Conservation (phyloP, 2,797 vertebrate genomes). For the Chaenodraco wilsoni region DNA sequence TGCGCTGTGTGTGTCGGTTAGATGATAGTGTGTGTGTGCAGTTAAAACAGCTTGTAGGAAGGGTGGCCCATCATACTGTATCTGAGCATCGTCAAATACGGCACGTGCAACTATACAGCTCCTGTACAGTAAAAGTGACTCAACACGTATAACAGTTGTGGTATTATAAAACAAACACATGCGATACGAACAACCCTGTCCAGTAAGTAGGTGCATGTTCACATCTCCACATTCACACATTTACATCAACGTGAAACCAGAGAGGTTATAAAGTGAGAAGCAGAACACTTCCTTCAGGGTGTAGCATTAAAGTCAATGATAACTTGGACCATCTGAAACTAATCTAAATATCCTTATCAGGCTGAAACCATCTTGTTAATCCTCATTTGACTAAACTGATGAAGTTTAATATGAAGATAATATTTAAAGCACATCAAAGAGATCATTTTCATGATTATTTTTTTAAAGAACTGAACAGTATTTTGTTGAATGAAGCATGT, state of each 20-base stretch:
- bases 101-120: neutral
- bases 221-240: constrained; percentile 19
- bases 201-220: constrained; percentile 32
- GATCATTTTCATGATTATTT: too few relatives aligned
- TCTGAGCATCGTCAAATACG: neutral
- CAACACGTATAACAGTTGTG: neutral
- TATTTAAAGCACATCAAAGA: too few relatives aligned
- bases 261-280: constrained; percentile 13
- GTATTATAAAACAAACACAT: neutral
- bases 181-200: neutral
- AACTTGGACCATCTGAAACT: constrained; percentile 9
- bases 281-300: constrained; percentile 13
- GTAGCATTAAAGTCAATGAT: neutral
- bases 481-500: too few relatives aligned
- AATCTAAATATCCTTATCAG: neutral
- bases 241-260: constrained; percentile 13
- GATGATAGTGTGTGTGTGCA: constrained; percentile 22
- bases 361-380: too few relatives aligned
- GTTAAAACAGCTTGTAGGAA: neutral
- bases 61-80: neutral
- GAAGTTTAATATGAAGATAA: too few relatives aligned
- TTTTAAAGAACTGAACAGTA: too few relatives aligned
- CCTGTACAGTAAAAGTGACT: neutral
- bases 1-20: neutral
- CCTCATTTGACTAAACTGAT: too few relatives aligned